Conservation (phyloP, 2,888 invertebrate species). For the Himalopsyche anomala region DNA sequence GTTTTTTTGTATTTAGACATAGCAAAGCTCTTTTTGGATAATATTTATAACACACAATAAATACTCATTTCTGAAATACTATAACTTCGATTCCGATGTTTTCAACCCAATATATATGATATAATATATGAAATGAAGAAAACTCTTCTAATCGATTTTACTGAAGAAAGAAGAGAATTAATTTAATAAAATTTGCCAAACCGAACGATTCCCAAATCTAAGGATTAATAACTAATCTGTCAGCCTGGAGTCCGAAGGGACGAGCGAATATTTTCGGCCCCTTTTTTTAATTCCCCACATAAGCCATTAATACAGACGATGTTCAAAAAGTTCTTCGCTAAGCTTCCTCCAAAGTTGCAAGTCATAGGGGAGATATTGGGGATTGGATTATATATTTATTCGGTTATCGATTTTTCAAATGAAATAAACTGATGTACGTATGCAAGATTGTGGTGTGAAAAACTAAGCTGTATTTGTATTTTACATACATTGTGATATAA, state of each 20-base stretch:
- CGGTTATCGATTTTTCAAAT: constrained; percentile 15
- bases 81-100: too few relatives aligned
- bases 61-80: too few relatives aligned
- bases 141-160: too few relatives aligned
- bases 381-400: constrained; percentile 15
- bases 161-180: too few relatives aligned
- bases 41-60: too few relatives aligned
- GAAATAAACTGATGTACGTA: background rate
- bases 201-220: background rate
- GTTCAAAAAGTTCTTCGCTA: constrained; percentile 18
- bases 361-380: constrained; percentile 18
- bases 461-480: too few relatives aligned
- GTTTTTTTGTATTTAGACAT: too few relatives aligned
- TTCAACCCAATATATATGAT: too few relatives aligned
- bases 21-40: too few relatives aligned
- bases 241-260: background rate
- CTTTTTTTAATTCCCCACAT: constrained; percentile 8
- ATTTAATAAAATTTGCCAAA: background rate
- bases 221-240: constrained; percentile 20
- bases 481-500: too few relatives aligned
- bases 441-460: too few relatives aligned
- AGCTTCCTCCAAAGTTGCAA: constrained; percentile 18
- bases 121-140: too few relatives aligned
- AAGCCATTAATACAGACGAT: constrained; percentile 31
- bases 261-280: background rate